Conservation (phyloP, 37 sponge, comb jelly and placozoan genomes). For the Amphimedon queenslandica region DNA sequence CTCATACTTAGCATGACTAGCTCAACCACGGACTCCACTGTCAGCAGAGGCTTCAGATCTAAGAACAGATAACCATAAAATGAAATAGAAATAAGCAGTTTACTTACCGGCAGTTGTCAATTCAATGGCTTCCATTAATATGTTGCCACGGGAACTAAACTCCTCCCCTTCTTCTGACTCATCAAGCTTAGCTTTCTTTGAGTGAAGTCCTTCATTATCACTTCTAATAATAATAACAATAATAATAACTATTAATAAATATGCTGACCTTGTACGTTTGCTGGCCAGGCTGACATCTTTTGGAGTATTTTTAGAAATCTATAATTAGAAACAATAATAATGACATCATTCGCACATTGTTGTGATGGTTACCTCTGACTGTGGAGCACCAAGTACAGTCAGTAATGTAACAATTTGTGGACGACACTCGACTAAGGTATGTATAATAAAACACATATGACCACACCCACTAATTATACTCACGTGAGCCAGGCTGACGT, state of each 20-base stretch:
- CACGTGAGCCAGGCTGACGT: slow-evolving; percentile 50
- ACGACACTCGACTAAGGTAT: slow-evolving; percentile 37
- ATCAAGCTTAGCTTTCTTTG: slow-evolving; percentile 8
- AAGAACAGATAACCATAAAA: not conserved
- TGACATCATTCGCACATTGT: no score
- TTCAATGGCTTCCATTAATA: slow-evolving; percentile 54
- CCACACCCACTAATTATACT: not conserved
- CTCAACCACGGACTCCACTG: slow-evolving; percentile 70
- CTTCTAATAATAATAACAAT: not conserved
- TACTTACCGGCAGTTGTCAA: slow-evolving; percentile 42
- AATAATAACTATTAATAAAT: not conserved
- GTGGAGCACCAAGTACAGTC: slow-evolving; percentile 64
- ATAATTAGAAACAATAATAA: not conserved
- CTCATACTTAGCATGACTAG: slow-evolving; percentile 67
- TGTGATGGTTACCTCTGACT: slow-evolving; percentile 48
- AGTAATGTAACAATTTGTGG: slow-evolving; percentile 58
- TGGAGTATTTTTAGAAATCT: slow-evolving; percentile 51
- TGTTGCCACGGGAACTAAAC: not conserved
- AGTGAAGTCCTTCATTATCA: slow-evolving; percentile 1
- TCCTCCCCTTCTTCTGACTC: not conserved
- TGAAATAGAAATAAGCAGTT: not conserved
- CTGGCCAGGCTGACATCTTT: slow-evolving; percentile 6
- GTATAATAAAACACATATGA: not conserved
- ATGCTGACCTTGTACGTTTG: slow-evolving; percentile 20
- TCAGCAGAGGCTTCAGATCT: slow-evolving; percentile 57